Conservation (phyloP, 1,140 invertebrate genomes). For the Campoletis sonorensis region DNA sequence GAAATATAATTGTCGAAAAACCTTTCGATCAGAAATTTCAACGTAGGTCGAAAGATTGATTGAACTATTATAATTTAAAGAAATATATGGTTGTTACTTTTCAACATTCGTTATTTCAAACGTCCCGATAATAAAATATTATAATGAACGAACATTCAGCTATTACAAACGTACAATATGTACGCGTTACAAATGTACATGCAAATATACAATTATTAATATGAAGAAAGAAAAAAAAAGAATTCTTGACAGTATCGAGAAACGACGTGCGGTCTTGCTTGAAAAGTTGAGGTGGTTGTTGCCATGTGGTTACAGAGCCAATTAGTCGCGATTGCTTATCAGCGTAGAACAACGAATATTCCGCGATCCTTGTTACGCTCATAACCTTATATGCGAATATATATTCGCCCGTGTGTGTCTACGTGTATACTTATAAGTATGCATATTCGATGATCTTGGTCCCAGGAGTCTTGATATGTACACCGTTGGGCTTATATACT, state of each 20-base stretch:
- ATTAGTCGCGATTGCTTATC: conserved; percentile 56
- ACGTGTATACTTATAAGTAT: too few relatives aligned
- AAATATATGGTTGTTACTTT: too few relatives aligned
- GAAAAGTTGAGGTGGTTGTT: neutral
- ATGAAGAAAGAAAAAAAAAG: neutral
- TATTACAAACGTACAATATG: neutral
- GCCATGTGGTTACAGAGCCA: conserved; percentile 30
- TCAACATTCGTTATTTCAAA: neutral
- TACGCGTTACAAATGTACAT: neutral
- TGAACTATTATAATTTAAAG: neutral
- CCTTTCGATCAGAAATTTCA: too few relatives aligned
- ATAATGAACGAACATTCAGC: neutral
- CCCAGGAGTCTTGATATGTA: neutral
- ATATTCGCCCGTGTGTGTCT: neutral
- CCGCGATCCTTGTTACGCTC: neutral
- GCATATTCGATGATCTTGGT: conserved; percentile 13
- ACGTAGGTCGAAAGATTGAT: neutral
- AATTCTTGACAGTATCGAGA: neutral
- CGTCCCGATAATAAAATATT: neutral
- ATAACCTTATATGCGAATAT: neutral
- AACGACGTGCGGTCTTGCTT: neutral
- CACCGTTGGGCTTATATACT: conserved; percentile 19
- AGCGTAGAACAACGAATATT: conserved; percentile 32
- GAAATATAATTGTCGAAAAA: too few relatives aligned
- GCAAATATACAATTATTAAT: neutral